Conservation (phyloP, 1,140 invertebrate genomes). For the Atta texana region DNA sequence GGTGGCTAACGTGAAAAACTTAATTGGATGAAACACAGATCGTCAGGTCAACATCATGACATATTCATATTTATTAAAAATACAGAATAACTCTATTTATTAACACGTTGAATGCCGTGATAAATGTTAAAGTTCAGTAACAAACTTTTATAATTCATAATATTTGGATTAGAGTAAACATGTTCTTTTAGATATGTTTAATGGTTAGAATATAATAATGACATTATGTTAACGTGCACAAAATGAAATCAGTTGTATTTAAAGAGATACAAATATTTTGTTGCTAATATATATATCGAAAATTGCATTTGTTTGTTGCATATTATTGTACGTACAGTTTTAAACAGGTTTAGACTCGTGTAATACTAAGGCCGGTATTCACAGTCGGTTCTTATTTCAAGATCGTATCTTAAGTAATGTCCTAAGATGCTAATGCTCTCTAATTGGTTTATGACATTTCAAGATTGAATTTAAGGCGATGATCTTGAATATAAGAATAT, state of each 20-base stretch:
- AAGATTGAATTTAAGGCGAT: no score
- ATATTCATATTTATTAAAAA: background rate
- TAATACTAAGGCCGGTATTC: no score
- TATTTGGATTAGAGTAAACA: conserved; percentile 11
- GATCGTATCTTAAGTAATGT: no score
- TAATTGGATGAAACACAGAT: conserved; percentile 6
- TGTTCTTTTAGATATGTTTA: background rate
- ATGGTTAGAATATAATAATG: background rate
- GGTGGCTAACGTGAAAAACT: conserved; percentile 17
- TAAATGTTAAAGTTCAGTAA: background rate
- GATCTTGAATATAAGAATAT: no score
- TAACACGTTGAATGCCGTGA: conserved; percentile 43
- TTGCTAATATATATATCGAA: background rate
- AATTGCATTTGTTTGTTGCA: background rate
- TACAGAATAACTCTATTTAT: background rate
- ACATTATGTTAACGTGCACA: background rate
- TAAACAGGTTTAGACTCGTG: no score
- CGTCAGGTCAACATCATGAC: conserved; percentile 10
- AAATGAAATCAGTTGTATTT: background rate
- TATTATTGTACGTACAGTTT: background rate
- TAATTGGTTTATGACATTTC: no score
- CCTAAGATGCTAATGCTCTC: no score
- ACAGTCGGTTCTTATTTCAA: no score
- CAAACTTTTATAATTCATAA: background rate
- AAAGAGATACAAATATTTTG: background rate